These are phyloP conservation scores for Rhagologus leucostigma DNA, from an alignment of 2,113 vertebrate genomes.

Conservation along the genomic window DNA sequence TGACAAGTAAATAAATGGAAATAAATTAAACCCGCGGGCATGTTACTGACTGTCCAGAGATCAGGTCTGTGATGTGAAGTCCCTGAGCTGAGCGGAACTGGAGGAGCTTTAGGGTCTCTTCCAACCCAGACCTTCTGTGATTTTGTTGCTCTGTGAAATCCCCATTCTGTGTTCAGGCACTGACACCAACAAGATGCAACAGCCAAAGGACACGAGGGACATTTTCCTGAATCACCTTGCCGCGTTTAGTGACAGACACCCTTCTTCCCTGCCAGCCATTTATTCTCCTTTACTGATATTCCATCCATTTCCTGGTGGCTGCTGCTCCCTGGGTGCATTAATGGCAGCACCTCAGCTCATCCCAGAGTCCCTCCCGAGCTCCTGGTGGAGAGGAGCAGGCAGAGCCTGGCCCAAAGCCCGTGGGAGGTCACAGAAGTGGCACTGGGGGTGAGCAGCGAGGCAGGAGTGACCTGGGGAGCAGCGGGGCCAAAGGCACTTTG, in stretches of 20 bases:
- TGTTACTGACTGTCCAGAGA: neutral
- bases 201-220: neutral
- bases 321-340: neutral
- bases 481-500: neutral
- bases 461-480: neutral
- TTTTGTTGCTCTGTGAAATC: neutral
- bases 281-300: neutral
- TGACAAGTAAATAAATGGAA: neutral
- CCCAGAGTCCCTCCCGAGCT: neutral
- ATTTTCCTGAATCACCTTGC: neutral
- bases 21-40: neutral
- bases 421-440: neutral
- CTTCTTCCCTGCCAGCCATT: neutral
- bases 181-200: neutral
- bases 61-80: neutral
- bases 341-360: neutral
- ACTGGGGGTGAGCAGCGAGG: neutral
- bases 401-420: neutral
- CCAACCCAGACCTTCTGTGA: neutral
- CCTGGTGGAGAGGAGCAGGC: accelerated
- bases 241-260: neutral
- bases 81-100: neutral
- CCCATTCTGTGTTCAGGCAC: neutral
- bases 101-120: neutral
- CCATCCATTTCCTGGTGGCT: neutral